Conservation (phyloP, 2,797 vertebrate genomes). For the Ptychadena robeensis region DNA sequence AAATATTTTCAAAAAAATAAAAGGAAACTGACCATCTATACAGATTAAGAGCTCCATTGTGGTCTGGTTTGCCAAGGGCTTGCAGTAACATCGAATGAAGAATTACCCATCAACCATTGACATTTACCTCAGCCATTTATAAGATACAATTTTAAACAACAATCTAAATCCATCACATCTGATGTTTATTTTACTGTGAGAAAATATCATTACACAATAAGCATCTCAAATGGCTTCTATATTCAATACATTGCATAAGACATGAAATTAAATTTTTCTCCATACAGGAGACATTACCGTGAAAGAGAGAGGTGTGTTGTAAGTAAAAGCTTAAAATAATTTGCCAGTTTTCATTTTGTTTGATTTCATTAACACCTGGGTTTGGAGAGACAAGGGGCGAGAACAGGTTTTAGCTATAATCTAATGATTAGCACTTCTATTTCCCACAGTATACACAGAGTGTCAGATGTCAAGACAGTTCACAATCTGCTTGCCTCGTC, state of each 20-base stretch:
- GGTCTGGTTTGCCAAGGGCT: not conserved
- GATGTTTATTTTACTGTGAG: conserved; percentile 24
- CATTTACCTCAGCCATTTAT: not conserved
- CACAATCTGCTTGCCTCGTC: conserved; percentile 57
- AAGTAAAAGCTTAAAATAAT: conserved; percentile 79
- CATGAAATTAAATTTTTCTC: not conserved
- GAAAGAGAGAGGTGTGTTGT: conserved; percentile 84
- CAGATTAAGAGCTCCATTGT: not conserved
- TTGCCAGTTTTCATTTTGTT: conserved; percentile 81
- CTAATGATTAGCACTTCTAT: conserved; percentile 81
- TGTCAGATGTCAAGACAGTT: conserved; percentile 78
- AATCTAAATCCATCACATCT: not conserved
- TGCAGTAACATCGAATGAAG: not conserved
- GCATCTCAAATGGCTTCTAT: not conserved
- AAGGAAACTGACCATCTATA: not conserved
- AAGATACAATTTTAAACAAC: not conserved
- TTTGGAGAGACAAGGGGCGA: conserved; percentile 82
- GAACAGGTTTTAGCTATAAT: conserved; percentile 83
- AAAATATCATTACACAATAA: conserved; percentile 18
- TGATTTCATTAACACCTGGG: conserved; percentile 94
- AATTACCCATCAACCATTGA: not conserved
- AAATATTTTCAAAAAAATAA: too few species aligned
- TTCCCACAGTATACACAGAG: conserved; percentile 73
- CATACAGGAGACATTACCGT: conserved; percentile 23
- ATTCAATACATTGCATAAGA: not conserved